Conservation (phyloP, 2,113 vertebrate species). For the Melanostigma gelatinosum region DNA sequence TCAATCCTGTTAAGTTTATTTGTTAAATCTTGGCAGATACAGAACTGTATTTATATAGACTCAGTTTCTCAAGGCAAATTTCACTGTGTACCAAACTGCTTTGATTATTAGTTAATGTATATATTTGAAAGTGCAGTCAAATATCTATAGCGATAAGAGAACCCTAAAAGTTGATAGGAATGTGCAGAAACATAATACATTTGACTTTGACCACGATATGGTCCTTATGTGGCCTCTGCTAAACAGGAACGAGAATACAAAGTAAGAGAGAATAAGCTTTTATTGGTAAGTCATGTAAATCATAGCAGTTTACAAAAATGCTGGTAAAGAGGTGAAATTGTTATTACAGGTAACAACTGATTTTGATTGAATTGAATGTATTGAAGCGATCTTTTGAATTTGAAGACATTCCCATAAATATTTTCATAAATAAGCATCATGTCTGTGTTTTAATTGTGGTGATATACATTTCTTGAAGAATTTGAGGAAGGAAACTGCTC, state of each 20-base stretch:
- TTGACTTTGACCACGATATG: not conserved
- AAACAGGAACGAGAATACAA: conserved; percentile 2
- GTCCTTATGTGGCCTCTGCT: not conserved
- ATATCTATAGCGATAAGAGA: not conserved
- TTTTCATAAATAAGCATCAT: conserved; percentile 67
- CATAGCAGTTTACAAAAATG: conserved; percentile 29
- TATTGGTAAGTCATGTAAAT: conserved; percentile 45
- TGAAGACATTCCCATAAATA: conserved; percentile 76
- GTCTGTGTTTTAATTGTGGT: conserved; percentile 32
- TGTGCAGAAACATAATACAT: conserved; percentile 2
- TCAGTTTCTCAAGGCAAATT: not conserved
- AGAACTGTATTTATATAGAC: conserved; percentile 22
- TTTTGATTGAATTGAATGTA: conserved; percentile 72
- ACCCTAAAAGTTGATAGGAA: not conserved
- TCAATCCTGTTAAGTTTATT: not conserved
- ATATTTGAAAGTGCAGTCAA: conserved; percentile 12
- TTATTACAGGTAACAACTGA: conserved; percentile 9
- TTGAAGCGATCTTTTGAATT: conserved; percentile 52
- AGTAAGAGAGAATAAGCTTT: conserved; percentile 9
- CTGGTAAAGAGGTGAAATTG: conserved; percentile 10
- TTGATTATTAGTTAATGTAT: conserved; percentile 18
- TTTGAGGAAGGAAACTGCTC: not conserved
- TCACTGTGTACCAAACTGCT: conserved; percentile 11
- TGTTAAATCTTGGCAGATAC: not conserved
- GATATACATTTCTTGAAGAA: not conserved